Conservation (phyloP, 2,888 invertebrate species). For the Parnassius mnemosyne region DNA sequence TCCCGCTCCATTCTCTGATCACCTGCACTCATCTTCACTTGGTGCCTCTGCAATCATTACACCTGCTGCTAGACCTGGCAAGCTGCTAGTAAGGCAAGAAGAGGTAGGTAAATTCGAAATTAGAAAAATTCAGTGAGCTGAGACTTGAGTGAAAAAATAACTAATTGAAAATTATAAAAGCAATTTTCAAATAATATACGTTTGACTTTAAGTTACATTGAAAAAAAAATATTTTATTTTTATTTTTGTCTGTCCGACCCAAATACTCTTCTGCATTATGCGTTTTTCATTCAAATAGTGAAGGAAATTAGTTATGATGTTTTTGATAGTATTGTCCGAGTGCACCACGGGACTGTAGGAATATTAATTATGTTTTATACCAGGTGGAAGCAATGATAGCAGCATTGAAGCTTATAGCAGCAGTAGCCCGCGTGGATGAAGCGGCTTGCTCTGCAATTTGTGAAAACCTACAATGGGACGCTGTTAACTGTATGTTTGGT, state of each 20-base stretch:
- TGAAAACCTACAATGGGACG: conserved; percentile 94
- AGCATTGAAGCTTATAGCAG: conserved; percentile 88
- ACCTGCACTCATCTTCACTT: conserved; percentile 78
- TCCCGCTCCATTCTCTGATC: conserved; percentile 76
- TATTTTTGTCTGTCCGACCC: too few species aligned
- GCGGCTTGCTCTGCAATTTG: conserved; percentile 90
- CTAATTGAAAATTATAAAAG: too few species aligned
- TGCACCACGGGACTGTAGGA: too few species aligned
- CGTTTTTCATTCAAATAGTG: too few species aligned
- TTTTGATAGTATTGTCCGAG: too few species aligned
- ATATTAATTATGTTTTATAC: background rate
- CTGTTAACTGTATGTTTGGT: conserved; percentile 87
- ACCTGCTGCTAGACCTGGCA: conserved; percentile 58
- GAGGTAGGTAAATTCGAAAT: conserved; percentile 44
- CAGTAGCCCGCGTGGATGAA: conserved; percentile 89
- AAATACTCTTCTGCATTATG: too few species aligned
- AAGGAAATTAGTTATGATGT: too few species aligned
- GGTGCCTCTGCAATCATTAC: conserved; percentile 62
- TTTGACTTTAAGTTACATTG: too few species aligned
- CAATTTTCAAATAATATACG: too few species aligned
- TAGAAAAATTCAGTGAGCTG: too few species aligned
- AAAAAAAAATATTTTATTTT: too few species aligned
- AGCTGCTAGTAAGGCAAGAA: conserved; percentile 64
- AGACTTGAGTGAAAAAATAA: too few species aligned
- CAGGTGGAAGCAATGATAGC: conserved; percentile 90